Base-by-base conservation (phyloP, 1,140 invertebrate genomes). In the Tetragonula clypearis region DNA sequence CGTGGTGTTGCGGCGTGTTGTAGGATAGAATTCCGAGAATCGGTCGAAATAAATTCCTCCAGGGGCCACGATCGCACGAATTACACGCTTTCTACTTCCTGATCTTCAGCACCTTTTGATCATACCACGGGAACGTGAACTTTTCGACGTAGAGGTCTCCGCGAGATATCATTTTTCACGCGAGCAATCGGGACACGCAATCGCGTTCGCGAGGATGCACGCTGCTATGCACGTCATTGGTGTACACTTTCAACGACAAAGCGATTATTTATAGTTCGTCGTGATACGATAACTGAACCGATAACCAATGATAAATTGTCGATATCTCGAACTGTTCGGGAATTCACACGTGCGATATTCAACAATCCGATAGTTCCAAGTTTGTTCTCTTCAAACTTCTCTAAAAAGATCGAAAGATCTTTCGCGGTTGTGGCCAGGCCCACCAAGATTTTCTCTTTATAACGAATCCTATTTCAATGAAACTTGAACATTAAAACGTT, bases 11-110 rank as follows among this genome's bases (percentile, higher is more conserved):
- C 4, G 15, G 56, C 56, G 23, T 3, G 6, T 60, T 3, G 6
- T 60, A 53, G n/a, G 30, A 69, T 26, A 69, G 60, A 75, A 72
- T 84, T 84, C 82, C 55, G 21, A 53, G 82, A 84, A 84, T n/a
- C 66, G 65, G 56, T 79, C 65, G 65, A 79, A 69, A 69, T 56
- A 56, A 79, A 79, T 79, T 79, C 58, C 66, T 81, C 55, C 21
- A 0, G 65, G 26, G 2, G 56, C 9, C 58, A 84, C 55, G 69
- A 86, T 78, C 85, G 23, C 23, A 65, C 74, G 85, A 79, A 65
- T 71, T 74, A 55, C 58, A 35, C 53, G 66, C 19, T 23, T 41
- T 35, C 60, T 65, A 66, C 74, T 83, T 68, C 53, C 65, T 66
- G 23, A 49, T 72, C 21, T n/a, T 17, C 56, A 55, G 49, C 77